These are phyloP conservation scores for Pandemis cinnamomeana DNA, from an alignment of 2,888 invertebrate genomes.

Conservation along the genomic window DNA sequence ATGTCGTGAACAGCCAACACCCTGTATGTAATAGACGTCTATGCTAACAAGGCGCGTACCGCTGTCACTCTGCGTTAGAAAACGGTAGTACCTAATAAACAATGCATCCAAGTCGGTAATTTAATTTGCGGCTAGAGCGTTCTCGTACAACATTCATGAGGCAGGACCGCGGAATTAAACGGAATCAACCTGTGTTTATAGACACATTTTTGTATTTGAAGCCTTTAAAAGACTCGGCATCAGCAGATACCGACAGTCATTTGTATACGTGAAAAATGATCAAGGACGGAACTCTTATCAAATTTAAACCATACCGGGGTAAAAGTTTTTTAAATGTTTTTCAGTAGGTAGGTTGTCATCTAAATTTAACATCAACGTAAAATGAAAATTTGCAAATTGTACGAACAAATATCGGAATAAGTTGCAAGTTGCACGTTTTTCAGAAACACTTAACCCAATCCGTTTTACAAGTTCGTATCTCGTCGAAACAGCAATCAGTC, in stretches of 20 bases:
- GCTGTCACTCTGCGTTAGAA: constrained; percentile 35
- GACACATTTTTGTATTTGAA: neutral
- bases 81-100: constrained; percentile 35
- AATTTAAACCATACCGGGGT: too few relatives aligned
- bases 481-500: too few relatives aligned
- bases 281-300: too few relatives aligned
- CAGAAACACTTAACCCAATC: too few relatives aligned
- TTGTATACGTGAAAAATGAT: too few relatives aligned
- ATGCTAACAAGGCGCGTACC: constrained; percentile 22
- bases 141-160: constrained; percentile 20
- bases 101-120: constrained; percentile 37
- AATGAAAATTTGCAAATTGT: too few relatives aligned
- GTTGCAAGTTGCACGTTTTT: too few relatives aligned
- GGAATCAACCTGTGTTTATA: neutral
- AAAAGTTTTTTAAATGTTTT: too few relatives aligned
- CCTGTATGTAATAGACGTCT: constrained; percentile 17
- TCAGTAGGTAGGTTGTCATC: too few relatives aligned
- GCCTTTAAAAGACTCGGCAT: neutral
- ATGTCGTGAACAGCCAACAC: neutral
- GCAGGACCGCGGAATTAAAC: constrained; percentile 8
- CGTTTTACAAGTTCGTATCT: too few relatives aligned
- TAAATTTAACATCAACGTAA: too few relatives aligned
- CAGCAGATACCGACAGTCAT: neutral
- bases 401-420: too few relatives aligned
- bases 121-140: constrained; percentile 30